Evolutionary conservation across 2,888 invertebrate species (phyloP), one percentile per base, ranked within the genome.

Genomic region (Tachina lurida): DNA sequence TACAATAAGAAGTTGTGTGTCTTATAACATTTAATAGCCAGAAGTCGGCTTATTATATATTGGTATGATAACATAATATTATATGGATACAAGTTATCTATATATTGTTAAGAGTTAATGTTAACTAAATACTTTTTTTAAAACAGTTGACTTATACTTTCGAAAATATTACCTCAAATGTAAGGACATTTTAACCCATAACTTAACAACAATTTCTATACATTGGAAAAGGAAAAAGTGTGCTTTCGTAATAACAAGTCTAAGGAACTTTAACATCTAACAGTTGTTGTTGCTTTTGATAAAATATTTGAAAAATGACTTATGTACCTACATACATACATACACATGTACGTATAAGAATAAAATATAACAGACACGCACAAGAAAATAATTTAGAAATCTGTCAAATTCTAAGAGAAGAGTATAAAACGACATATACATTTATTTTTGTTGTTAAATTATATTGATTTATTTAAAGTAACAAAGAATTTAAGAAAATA

Each of bases 401-500:
- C 58, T 65, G 49, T 77, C 71, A 77, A 73, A 82, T 56, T 31
- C 56, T 31, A 49, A 13, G 13, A 63, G 7, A 73, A 77, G n/a
- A 45, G 49, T 71, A 60, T 58, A 56, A 54, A 31, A 62, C 17
- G 49, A 47, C 58, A n/a, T 63, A 43, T 31, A 31, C 52, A 43
- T 68, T 58, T 19, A 15, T 49, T 45, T 41, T 56, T 41, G n/a
- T 39, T 60, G 0, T 17, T 8, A 52, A 49, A 12, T 13, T 22
- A 71, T 82, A 76, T 82, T 71, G 76, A 83, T 83, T 83, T 62
- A 76, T 56, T 76, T 82, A 82, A 75, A 75, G 74, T 58, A 60
- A 49, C 19, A 19, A 19, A 70, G 19, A 49, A 39, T 71, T 63
- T 54, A 63, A 67, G 41, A 52, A 62, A 65, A 43, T 65, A 65